phyloP scores from a whole-genome alignment of 2,797 vertebrate species.

The Lophius americanus region DNA sequence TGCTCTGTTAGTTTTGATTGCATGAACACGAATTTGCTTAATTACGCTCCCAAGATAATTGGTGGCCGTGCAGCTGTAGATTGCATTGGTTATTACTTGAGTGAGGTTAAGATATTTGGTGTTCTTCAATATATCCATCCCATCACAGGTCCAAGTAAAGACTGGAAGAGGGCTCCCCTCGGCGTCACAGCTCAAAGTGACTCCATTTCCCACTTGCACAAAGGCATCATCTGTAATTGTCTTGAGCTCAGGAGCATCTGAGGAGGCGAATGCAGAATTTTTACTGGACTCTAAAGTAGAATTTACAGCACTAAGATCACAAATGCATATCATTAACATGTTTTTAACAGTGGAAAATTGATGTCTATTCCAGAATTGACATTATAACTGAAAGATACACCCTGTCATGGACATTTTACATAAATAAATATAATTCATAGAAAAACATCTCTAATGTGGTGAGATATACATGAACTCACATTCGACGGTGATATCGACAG shows the following conservation, averaged over 20 bases:
- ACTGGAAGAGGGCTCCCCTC: constrained; percentile 36
- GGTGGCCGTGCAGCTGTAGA: constrained; percentile 39
- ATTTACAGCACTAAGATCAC: too few relatives aligned
- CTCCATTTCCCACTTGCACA: not conserved
- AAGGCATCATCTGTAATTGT: accelerated
- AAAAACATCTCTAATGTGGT: too few relatives aligned
- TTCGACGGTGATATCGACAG: too few relatives aligned
- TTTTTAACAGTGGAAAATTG: too few relatives aligned
- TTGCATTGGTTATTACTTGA: not conserved
- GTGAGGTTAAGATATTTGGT: not conserved
- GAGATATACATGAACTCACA: too few relatives aligned
- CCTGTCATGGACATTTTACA: too few relatives aligned
- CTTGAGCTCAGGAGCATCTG: constrained; percentile 51
- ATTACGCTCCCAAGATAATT: constrained; percentile 18
- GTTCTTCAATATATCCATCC: accelerated
- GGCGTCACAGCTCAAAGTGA: constrained; percentile 43
- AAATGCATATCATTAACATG: too few relatives aligned
- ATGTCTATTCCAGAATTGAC: too few relatives aligned
- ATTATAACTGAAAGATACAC: too few relatives aligned
- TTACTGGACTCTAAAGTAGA: not conserved
- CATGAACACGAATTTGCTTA: constrained; percentile 7
- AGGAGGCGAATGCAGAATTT: not conserved
- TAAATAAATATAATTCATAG: too few relatives aligned
- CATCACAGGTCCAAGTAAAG: constrained; percentile 30
- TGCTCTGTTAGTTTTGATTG: not conserved